These are phyloP conservation scores for Brachionus asplanchnoidis DNA, from an alignment of 1,140 invertebrate genomes.

Conservation along the genomic window DNA sequence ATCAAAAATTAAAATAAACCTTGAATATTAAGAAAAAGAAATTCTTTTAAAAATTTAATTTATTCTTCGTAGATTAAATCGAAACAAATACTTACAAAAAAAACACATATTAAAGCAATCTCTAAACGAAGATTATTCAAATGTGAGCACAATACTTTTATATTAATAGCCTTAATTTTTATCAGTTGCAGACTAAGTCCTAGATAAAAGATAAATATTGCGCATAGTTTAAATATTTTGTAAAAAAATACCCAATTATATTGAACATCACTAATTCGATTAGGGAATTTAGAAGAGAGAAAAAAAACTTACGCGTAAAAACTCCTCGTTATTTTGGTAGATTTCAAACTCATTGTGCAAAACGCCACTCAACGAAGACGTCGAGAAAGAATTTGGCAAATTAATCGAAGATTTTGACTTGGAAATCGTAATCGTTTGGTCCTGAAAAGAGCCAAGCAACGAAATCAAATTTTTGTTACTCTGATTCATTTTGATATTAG, in stretches of 20 bases:
- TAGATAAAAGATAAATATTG: no score
- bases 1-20: no score
- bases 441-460: not conserved
- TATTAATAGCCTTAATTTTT: no score
- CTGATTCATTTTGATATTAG: not conserved
- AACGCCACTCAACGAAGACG: not conserved
- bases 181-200: no score
- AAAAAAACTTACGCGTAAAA: not conserved
- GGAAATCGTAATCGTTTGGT: not conserved
- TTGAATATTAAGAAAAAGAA: no score
- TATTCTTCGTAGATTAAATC: no score
- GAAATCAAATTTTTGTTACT: not conserved
- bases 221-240: no score
- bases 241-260: not conserved
- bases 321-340: not conserved
- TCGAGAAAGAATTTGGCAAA: not conserved
- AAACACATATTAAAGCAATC: no score
- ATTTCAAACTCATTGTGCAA: constrained; percentile 10
- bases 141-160: no score
- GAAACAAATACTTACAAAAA: no score
- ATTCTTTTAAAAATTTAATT: no score
- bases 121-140: no score
- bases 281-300: not conserved
- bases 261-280: not conserved
- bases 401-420: not conserved